Base-by-base conservation (phyloP, 1,140 invertebrate genomes). In the Lordiphosa clarofinis region DNA sequence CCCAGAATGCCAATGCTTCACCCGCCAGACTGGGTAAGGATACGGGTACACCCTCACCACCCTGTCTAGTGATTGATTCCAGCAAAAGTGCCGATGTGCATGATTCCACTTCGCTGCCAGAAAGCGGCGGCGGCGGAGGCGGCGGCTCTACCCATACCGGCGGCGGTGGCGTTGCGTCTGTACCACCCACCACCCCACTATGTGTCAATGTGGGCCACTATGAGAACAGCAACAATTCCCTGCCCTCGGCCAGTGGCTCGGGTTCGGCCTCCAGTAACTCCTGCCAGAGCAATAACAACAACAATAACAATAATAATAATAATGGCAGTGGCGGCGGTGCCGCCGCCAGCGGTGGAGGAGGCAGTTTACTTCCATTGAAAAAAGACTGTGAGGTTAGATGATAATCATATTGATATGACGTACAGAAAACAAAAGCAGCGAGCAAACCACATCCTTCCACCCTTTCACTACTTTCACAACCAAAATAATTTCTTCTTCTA, bases 311-410 rank as follows among this genome's bases (percentile, higher is more conserved):
- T 31, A 71, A 42, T 55, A 61, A 39, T 42, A 63, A 56, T 57
- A 60, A 64, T 43, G 71, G 55, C 49, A 66, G 62, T 36, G 67
- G 59, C 28, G 61, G 59, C 38, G 58, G 52, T 44, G 55, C 52
- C 47, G 55, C 52, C 61, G 57, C 40, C 44, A 56, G 55, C 56
- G 61, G 55, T 55, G 61, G 65, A 53, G 53, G 59, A 53, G 65
- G 81, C 68, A 66, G 74, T 68, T 89, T 93, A 67, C 89, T 93
- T 68, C 90, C 93, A 81, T 90, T 93, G 74, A 94, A 92, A 87
- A 94, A 95, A 92, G 94, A 94, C 90, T 94, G 94, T 91, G 94
- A 95, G 91, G 94, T 95, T 92, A 95, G 94, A 92, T 95, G 94
- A 95, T 95, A 94, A 92, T 91, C 75, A 75, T 67, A 1, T 7